phyloP scores from a whole-genome alignment of 2,797 vertebrate genomes.

The Anabas testudineus region DNA sequence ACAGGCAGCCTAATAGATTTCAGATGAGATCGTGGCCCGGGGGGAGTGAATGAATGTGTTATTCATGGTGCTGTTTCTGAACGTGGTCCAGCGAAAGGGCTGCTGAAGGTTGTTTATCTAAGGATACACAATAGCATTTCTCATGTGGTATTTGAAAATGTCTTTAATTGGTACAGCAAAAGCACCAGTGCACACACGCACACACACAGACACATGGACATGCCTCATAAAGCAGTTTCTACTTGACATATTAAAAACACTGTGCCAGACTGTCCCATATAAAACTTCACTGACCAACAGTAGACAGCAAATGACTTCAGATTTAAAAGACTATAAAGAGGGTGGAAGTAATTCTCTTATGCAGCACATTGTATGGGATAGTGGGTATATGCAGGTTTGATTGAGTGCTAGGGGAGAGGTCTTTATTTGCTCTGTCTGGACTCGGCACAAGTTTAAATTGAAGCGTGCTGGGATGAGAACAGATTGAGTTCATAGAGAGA shows the following conservation, averaged over 20 bases:
- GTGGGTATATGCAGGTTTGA: neutral
- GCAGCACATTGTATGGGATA: neutral
- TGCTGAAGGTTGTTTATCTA: constrained; percentile 18
- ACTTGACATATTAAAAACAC: neutral
- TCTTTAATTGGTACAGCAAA: neutral
- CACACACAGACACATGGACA: neutral
- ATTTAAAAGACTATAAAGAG: too few species aligned
- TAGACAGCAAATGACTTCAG: neutral
- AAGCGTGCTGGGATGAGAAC: neutral
- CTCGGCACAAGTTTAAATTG: too few species aligned
- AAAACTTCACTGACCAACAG: neutral
- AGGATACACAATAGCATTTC: neutral
- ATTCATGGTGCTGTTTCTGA: constrained; percentile 41
- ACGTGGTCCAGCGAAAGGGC: constrained; percentile 6
- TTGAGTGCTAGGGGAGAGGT: neutral
- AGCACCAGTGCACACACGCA: neutral
- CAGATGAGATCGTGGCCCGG: constrained; percentile 50
- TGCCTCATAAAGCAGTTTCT: neutral
- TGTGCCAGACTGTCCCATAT: neutral
- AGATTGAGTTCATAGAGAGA: neutral
- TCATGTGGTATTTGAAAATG: constrained; percentile 5
- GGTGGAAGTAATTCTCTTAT: too few species aligned
- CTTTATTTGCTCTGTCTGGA: constrained; percentile 1
- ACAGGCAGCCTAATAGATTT: constrained; percentile 63
- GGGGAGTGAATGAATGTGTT: constrained; percentile 49